A percentile compares a stretch with the other conserved stretches of the same genome.
Conservation (phyloP, 1,140 invertebrate genomes). For the Bombyx mandarina region DNA sequence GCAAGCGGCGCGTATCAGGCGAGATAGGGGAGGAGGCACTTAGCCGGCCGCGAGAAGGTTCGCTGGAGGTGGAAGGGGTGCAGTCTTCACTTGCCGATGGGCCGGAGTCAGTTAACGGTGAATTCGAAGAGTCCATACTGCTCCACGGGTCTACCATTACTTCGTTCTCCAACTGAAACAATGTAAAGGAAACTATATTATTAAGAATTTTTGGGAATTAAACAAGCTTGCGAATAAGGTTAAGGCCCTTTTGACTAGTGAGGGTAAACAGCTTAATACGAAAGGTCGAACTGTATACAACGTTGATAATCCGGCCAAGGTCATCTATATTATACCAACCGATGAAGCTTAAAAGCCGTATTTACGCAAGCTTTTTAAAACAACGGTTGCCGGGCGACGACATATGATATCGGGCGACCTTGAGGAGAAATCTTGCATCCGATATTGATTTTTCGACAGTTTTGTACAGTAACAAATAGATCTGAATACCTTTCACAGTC, state of each 20-base stretch:
- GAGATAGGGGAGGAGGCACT: conserved; percentile 36
- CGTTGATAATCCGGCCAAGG: too few species aligned
- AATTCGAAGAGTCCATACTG: conserved; percentile 70
- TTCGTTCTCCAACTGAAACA: conserved; percentile 72
- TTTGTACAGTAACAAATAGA: too few species aligned
- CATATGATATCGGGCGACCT: too few species aligned
- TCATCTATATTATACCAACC: too few species aligned
- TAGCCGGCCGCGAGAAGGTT: conserved; percentile 33
- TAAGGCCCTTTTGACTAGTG: conserved; percentile 22
- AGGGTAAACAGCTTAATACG: conserved; percentile 29
- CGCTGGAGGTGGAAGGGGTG: conserved; percentile 58
- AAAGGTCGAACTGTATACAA: conserved; percentile 26
- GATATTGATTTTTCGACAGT: too few species aligned
- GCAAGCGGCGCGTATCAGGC: conserved; percentile 40
- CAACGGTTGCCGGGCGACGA: too few species aligned
- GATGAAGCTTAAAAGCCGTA: too few species aligned
- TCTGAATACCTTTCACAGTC: too few species aligned
- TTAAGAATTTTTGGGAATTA: too few species aligned
- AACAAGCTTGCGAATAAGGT: conserved; percentile 17
- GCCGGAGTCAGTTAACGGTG: conserved; percentile 64
- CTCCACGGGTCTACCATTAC: conserved; percentile 69
- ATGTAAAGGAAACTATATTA: conserved; percentile 13
- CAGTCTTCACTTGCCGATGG: conserved; percentile 65
- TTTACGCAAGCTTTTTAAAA: too few species aligned
- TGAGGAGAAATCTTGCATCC: too few species aligned